Base-by-base conservation (phyloP, 2,113 vertebrate genomes). In the Gracilinanus agilis region DNA sequence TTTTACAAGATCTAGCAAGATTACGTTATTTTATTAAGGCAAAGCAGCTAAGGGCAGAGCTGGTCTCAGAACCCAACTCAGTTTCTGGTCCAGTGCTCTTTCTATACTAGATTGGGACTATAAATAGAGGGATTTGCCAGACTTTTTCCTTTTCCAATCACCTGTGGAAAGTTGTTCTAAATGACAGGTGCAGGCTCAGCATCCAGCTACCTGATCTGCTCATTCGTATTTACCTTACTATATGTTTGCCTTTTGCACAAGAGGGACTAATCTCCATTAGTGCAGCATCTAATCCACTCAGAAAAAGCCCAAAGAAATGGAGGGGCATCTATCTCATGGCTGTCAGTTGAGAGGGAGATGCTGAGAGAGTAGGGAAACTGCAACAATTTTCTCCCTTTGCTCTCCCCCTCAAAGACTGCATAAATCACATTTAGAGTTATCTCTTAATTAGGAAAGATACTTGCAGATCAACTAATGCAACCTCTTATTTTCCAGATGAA, bases 161-260 rank as follows among this genome's bases (percentile, higher is more conserved):
- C 58, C 95, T 44, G 0, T 96, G 92, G 94, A 97, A 96, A 97
- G 96, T 91, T 58, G 89, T 53, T 92, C 95, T 55, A 9, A 92
- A 94, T 93, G 95, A 95, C 97, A 98, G 97, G 97, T 98, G 97
- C 95, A 95, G 75, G 67, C 92, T 54, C 95, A 11, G 90, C 94
- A 94, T 9, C 0, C 93, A 90, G 94, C 89, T 94, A 55, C 75
- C 92, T 0, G 25, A 83, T 89, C 58, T 44, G 93, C 95, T 96
- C 75, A 61, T 94, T 92, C 91, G 88, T 95, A 93, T 97, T 97
- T 97, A 96, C 95, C 90, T 95, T 98, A 90, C 92, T 75, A 3
- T 94, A 92, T 96, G 93, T 97, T 97, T 97, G 34, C 96, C 95
- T 96, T 96, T 88, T 10, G 94, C 96, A 94, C 90, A 44, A 90